Evolutionary conservation across 2,797 vertebrate genomes (phyloP).

Genomic region (Percopsis omiscomaycus): DNA sequence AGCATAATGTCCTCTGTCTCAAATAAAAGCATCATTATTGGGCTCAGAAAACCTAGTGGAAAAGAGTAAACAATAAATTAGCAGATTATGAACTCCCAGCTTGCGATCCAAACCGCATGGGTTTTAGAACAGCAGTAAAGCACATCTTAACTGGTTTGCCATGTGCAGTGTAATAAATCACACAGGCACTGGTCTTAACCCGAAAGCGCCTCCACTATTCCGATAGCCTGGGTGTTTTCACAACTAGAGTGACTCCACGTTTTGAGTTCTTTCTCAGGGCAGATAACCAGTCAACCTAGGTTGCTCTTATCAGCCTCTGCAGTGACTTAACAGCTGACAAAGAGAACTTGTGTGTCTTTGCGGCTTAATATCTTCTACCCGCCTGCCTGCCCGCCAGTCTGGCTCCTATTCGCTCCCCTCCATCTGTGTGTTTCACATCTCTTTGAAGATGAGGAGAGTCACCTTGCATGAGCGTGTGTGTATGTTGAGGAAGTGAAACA

Average conservation of each 20-base stretch:
- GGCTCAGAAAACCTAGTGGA: no score
- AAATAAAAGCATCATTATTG: no score
- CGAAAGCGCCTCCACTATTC: slow-evolving; percentile 34
- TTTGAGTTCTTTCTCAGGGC: slow-evolving; percentile 26
- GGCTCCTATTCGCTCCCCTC: slow-evolving; percentile 12
- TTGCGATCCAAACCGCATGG: not conserved
- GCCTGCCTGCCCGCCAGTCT: slow-evolving; percentile 33
- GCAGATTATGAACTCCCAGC: no score
- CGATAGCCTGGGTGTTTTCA: slow-evolving; percentile 29
- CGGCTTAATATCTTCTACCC: slow-evolving; percentile 35
- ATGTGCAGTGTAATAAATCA: not conserved
- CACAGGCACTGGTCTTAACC: slow-evolving; percentile 16
- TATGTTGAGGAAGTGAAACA: slow-evolving; percentile 31
- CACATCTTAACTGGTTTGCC: slow-evolving; percentile 13
- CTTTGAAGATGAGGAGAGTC: slow-evolving; percentile 43
- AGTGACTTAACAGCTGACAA: slow-evolving; percentile 35
- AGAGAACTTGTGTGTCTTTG: slow-evolving; percentile 36
- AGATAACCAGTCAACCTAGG: slow-evolving; percentile 54
- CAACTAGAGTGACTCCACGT: slow-evolving; percentile 8
- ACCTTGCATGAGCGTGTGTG: slow-evolving; percentile 24
- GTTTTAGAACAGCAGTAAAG: slow-evolving; percentile 16
- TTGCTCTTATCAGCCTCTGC: slow-evolving; percentile 50
- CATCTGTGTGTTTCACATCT: slow-evolving; percentile 5
- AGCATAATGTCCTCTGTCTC: no score
- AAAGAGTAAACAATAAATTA: no score